A percentile compares a stretch with the other conserved stretches of the same genome.
These are phyloP conservation scores for Erythrolamprus reginae DNA, from an alignment of 2,113 vertebrate species.

Conservation along the genomic window DNA sequence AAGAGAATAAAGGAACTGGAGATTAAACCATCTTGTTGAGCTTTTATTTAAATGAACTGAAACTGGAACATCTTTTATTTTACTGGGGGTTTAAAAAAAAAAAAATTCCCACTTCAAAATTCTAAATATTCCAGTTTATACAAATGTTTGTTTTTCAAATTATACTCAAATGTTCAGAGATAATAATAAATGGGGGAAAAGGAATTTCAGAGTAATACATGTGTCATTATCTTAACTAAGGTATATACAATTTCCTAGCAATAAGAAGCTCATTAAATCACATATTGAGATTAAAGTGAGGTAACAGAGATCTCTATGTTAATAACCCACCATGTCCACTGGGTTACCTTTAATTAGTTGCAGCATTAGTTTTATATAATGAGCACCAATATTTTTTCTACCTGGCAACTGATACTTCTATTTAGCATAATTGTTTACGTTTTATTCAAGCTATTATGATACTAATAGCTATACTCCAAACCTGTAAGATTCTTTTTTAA, in stretches of 20 bases:
- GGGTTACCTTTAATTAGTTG: constrained; percentile 45
- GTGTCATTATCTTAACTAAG: constrained; percentile 48
- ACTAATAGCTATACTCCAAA: neutral
- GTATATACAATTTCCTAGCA: constrained; percentile 41
- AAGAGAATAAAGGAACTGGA: too few species aligned
- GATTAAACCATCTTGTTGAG: neutral
- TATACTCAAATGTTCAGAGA: constrained; percentile 37
- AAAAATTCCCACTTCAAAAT: neutral
- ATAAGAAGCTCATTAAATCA: constrained; percentile 41
- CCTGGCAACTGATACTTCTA: constrained; percentile 28
- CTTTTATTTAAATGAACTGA: neutral
- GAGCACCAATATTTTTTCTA: constrained; percentile 35
- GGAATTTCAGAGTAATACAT: constrained; percentile 49
- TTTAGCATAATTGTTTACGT: constrained; percentile 19
- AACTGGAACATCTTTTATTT: neutral
- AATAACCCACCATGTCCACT: constrained; percentile 26
- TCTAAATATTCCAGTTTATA: constrained; percentile 38
- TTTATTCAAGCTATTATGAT: neutral
- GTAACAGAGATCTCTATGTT: constrained; percentile 45
- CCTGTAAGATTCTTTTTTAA: neutral
- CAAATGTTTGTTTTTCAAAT: constrained; percentile 42
- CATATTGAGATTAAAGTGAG: constrained; percentile 42
- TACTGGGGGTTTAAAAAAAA: constrained; percentile 21
- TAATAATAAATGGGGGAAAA: constrained; percentile 27
- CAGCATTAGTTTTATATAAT: constrained; percentile 28